Evolutionary conservation across 2,888 invertebrate species (phyloP).

Genomic region (Asteroscopus sphinx): DNA sequence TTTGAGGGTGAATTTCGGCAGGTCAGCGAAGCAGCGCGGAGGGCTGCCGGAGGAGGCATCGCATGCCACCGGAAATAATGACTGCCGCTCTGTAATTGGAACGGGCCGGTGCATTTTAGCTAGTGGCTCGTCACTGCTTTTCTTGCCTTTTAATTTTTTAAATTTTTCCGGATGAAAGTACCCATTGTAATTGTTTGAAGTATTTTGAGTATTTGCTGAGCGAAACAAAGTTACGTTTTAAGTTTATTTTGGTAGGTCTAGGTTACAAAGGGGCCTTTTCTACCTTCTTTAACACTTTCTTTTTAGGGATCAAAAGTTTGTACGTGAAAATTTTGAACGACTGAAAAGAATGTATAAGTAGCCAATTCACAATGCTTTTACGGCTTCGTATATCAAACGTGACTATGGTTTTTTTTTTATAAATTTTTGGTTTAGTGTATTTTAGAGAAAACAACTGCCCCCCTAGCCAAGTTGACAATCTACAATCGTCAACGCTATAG

Average conservation of each 20-base stretch:
- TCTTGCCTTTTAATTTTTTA: slow-evolving; percentile 35
- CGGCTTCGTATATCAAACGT: no score
- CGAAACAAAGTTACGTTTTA: slow-evolving; percentile 11
- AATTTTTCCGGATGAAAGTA: slow-evolving; percentile 21
- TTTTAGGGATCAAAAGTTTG: slow-evolving; percentile 35
- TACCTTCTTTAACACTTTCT: slow-evolving; percentile 36
- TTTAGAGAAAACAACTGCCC: no score
- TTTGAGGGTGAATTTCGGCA: slow-evolving; percentile 75
- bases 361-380: slow-evolving; percentile 34
- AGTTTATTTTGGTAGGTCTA: slow-evolving; percentile 8
- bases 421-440: no score
- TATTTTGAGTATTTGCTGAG: slow-evolving; percentile 7
- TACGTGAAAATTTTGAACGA: slow-evolving; percentile 27
- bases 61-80: slow-evolving; percentile 85
- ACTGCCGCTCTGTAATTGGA: slow-evolving; percentile 87
- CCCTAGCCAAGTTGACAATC: no score
- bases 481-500: no score
- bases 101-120: slow-evolving; percentile 73
- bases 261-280: slow-evolving; percentile 27
- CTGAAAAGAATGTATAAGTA: slow-evolving; percentile 41
- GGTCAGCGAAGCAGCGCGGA: slow-evolving; percentile 77
- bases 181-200: slow-evolving; percentile 36
- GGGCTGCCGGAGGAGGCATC: slow-evolving; percentile 74
- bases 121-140: slow-evolving; percentile 52
- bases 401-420: no score